Evolutionary conservation across 2,888 invertebrate genomes (phyloP), one percentile per base, ranked within the genome.

Genomic region (Volucella bombylans): DNA sequence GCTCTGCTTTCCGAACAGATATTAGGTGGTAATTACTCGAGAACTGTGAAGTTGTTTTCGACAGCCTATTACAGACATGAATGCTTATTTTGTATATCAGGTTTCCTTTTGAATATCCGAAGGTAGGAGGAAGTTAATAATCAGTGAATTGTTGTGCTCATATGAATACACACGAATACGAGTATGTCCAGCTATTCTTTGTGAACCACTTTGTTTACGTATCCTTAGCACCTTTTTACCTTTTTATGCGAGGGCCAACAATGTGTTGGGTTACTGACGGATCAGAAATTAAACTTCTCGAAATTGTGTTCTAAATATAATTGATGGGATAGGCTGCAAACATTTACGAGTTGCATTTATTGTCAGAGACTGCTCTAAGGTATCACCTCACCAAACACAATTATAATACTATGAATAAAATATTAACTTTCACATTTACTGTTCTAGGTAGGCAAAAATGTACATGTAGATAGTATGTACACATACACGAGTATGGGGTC

Each of bases 21-120:
- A 85, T 85, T 85, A 85, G 85, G 85, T 81, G 85, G 85, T 85
- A 85, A 85, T 85, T 85, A 85, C 77, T 67, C 31, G 31, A 31
- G 31, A 31, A 31, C 18, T 23, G 71, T 57, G 62, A 38, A 71
- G 38, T 61, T 68, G 47, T 72, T 73, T 50, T 65, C 31, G 68
- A 61, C 65, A 45, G 54, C 62, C 55, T 81, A 81, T 72, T 67
- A 76, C 81, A 81, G 76, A 76, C 71, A 59, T 49, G 31, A 45
- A 41, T 55, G 54, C 52, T 72, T 41, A 57, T 61, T 68, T 62
- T 23, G 50, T 11, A 47, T 85, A 81, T 85, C 81, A 11, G 49
- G 45, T 73, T 79, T 57, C 71, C 41, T 64, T 14, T 79, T 68
- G 57, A 57, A 23, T 69, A 71, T 62, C 61, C 57, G 54, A 69